Evolutionary conservation across 2,113 vertebrate species (phyloP), one percentile per base, ranked within the genome.

Genomic region (Pseudopipra pipra): DNA sequence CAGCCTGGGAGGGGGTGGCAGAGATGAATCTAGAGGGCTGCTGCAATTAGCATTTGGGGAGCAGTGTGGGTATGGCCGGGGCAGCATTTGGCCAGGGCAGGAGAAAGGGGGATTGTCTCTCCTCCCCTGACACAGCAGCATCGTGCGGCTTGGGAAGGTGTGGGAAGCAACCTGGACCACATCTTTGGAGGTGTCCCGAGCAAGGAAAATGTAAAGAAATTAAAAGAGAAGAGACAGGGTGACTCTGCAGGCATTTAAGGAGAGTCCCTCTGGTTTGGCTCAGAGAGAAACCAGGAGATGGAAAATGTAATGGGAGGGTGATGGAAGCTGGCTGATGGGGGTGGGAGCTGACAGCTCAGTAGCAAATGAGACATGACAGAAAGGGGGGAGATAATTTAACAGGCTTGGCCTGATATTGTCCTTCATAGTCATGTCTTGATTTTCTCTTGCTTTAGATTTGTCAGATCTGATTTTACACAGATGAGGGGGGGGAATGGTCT

Each of bases 361-460:
- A 89, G 91, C 89, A 95, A 96, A 96, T 72, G 91, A 96, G 93
- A 96, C 93, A 49, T 85, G 95, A 95, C 95, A 95, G 94, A 52
- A 72, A 95, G 39, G 41, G 84, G 91, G 80, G 87, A 94, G 94
- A 92, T 82, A 95, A 95, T 95, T 95, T 93, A 95, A 85, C 94
- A 89, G 91, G 73, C 80, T 92, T 86, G 94, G 95, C 89, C 95
- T 87, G 86, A 63, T 92, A 86, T 95, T 97, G 95, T 97, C 94
- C 96, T 93, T 96, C 89, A 72, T 87, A 84, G 95, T 89, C 94
- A 89, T 11, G 91, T 81, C 94, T 91, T 95, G 94, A 93, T 95
- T 89, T 93, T 92, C 93, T 87, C 94, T 68, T 85, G 94, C 84
- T 92, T 95, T 75, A 52, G 68, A 62, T 97, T 96, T 96, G 96